These are phyloP conservation scores for Euschistus heros DNA, from an alignment of 1,140 invertebrate genomes.

Conservation along the genomic window DNA sequence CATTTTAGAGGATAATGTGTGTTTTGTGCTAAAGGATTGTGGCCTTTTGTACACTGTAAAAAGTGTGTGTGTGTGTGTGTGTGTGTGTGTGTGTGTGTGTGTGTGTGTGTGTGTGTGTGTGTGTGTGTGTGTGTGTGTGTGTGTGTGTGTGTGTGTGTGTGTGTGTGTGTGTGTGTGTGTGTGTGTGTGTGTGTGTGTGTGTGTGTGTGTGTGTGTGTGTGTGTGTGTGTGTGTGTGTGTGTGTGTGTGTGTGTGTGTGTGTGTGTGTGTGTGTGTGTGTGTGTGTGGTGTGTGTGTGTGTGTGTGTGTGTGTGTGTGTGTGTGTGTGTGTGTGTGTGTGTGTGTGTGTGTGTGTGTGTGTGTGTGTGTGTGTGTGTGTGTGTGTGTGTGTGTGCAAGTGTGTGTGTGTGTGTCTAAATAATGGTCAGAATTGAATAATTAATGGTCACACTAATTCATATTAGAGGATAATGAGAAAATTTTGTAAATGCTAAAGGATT, in stretches of 20 bases:
- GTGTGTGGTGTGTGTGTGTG: not conserved
- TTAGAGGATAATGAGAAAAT: too few species aligned
- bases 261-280: not conserved
- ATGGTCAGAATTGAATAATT: not conserved
- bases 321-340: not conserved
- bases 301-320: not conserved
- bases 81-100: not conserved
- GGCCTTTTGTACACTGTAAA: not conserved
- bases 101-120: not conserved
- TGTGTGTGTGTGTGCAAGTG: not conserved
- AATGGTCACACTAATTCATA: not conserved
- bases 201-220: not conserved
- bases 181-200: not conserved
- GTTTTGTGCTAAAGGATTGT: too few species aligned
- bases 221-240: not conserved
- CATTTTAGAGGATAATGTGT: too few species aligned
- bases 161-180: not conserved
- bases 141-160: not conserved
- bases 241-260: not conserved
- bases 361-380: not conserved
- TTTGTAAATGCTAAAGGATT: too few species aligned
- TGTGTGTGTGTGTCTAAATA: not conserved
- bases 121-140: not conserved
- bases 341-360: not conserved
- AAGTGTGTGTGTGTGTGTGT: not conserved